phyloP scores from a whole-genome alignment of 2,797 vertebrate species.

The Numenius phaeopus region DNA sequence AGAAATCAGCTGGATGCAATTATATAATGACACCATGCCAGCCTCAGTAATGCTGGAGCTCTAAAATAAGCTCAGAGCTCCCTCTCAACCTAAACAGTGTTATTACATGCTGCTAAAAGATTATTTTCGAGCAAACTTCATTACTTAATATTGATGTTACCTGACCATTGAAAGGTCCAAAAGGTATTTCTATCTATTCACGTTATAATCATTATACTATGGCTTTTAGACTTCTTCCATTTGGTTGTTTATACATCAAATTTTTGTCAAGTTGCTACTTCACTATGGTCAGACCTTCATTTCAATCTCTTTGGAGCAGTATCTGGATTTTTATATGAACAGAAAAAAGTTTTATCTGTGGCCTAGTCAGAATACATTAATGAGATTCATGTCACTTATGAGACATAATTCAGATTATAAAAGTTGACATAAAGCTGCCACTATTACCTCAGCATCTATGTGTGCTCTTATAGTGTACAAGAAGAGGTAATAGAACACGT shows the following conservation, averaged over 20 bases:
- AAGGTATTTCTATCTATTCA: background rate
- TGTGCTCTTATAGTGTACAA: background rate
- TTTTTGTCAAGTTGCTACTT: background rate
- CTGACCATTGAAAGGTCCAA: background rate
- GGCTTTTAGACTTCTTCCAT: background rate
- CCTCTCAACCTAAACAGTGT: background rate
- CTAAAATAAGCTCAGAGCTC: constrained; percentile 11
- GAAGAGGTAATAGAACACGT: constrained; percentile 9
- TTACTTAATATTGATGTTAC: background rate
- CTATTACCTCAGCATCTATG: constrained; percentile 3
- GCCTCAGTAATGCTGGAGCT: background rate
- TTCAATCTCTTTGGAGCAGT: background rate
- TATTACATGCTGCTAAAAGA: background rate
- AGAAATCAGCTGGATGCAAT: constrained; percentile 22
- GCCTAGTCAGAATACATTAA: background rate
- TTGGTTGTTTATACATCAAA: background rate
- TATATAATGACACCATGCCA: background rate
- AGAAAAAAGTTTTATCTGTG: background rate
- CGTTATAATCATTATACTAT: background rate
- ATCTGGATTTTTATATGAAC: background rate
- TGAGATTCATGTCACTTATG: constrained; percentile 19
- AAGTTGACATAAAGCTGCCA: constrained; percentile 1
- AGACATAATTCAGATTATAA: background rate
- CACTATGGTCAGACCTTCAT: background rate
- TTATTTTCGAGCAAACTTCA: background rate